Evolutionary conservation across 2,888 invertebrate genomes (phyloP).

Genomic region (Tetranychus piercei): DNA sequence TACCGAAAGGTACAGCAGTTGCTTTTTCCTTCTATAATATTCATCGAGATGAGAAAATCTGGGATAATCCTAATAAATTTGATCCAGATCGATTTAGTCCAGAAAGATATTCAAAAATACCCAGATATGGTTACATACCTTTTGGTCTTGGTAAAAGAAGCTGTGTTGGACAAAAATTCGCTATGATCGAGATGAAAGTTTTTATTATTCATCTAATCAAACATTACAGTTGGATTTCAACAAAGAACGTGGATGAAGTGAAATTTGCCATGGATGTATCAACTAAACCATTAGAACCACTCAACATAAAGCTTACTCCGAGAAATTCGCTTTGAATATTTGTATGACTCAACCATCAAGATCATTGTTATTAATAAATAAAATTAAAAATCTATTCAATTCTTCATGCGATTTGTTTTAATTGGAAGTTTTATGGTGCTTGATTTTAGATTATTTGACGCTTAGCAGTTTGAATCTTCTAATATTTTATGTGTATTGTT

Average conservation of each 20-base stretch:
- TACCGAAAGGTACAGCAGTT: slow-evolving; percentile 35
- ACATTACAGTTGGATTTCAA: neutral
- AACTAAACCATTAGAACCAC: neutral
- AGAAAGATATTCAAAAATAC: neutral
- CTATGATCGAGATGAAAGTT: slow-evolving; percentile 9
- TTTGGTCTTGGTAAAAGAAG: slow-evolving; percentile 9
- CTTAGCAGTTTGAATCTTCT: neutral
- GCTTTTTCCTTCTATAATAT: slow-evolving; percentile 42
- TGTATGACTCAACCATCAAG: too few relatives aligned
- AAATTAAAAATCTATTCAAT: too few relatives aligned
- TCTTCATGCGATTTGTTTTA: too few relatives aligned
- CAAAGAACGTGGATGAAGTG: neutral
- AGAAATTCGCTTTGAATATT: neutral
- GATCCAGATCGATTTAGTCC: slow-evolving; percentile 38
- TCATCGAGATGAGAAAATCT: slow-evolving; percentile 42
- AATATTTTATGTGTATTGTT: neutral
- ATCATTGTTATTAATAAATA: too few relatives aligned
- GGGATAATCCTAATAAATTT: slow-evolving; percentile 40
- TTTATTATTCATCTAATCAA: neutral
- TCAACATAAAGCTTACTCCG: neutral
- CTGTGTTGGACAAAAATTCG: slow-evolving; percentile 13
- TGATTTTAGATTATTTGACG: too few relatives aligned
- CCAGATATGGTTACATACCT: slow-evolving; percentile 11
- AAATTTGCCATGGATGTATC: neutral
- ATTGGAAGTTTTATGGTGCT: too few relatives aligned